Percentiles rank a stretch among this genome's conserved stretches.
Evolutionary conservation across 2,113 vertebrate species (phyloP).

Genomic region (Oryzias melastigma): DNA sequence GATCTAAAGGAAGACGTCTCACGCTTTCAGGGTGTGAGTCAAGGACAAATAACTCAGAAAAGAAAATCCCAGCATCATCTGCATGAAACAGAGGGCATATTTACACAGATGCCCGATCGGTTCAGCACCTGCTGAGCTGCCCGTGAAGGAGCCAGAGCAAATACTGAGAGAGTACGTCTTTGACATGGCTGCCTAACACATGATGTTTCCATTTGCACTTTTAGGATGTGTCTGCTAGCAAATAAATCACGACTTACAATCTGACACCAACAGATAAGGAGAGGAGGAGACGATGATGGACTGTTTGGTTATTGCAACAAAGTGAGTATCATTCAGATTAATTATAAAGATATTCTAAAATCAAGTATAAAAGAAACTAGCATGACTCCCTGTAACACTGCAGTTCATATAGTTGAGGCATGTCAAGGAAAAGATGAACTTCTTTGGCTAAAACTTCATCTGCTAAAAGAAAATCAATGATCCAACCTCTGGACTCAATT

Average conservation of each 20-base stretch:
- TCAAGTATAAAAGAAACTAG: too few species aligned
- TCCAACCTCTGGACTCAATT: too few species aligned
- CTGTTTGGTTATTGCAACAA: slow-evolving; percentile 32
- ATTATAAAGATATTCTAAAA: too few species aligned
- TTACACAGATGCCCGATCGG: slow-evolving; percentile 37
- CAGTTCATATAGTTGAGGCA: too few species aligned
- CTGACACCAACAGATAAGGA: background rate
- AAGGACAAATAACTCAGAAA: slow-evolving; percentile 2
- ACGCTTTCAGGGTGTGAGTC: background rate
- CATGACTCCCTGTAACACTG: too few species aligned
- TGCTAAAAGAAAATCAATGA: too few species aligned
- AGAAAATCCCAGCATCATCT: slow-evolving; percentile 13
- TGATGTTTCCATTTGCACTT: slow-evolving; percentile 11
- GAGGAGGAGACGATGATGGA: slow-evolving; percentile 13
- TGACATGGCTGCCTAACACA: slow-evolving; percentile 5
- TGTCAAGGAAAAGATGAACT: too few species aligned
- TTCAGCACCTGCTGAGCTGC: slow-evolving; percentile 22
- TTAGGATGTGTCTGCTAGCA: slow-evolving; percentile 10
- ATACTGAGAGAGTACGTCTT: background rate
- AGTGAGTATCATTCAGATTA: slow-evolving; percentile 4
- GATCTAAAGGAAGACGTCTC: background rate
- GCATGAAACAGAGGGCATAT: slow-evolving; percentile 6
- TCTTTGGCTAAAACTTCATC: too few species aligned
- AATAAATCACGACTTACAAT: slow-evolving; percentile 3
- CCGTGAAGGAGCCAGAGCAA: slow-evolving; percentile 20